These are phyloP conservation scores for Oscheius onirici DNA, from an alignment of 2,888 invertebrate species.

Conservation along the genomic window DNA sequence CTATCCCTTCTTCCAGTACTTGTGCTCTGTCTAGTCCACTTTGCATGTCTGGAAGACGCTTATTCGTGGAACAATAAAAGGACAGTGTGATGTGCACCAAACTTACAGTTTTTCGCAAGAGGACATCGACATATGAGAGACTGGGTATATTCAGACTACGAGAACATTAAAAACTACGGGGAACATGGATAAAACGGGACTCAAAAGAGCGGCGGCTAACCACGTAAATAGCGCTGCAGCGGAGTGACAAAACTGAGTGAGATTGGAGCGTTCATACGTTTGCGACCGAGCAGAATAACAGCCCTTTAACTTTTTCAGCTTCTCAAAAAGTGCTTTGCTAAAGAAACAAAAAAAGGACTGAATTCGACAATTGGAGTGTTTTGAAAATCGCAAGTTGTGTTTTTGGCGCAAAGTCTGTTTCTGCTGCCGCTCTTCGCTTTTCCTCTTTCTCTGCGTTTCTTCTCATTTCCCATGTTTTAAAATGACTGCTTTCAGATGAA, in stretches of 20 bases:
- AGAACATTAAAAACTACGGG: conserved; percentile 7
- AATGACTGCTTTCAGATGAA: conserved; percentile 16
- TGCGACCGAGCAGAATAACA: no score
- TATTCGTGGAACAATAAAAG: background rate
- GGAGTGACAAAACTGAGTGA: no score
- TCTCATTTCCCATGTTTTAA: conserved; percentile 28
- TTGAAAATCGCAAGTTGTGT: no score
- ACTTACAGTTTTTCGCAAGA: background rate
- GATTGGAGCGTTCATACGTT: no score
- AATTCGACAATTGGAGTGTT: no score
- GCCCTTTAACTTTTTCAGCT: no score
- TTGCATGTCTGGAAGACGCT: background rate
- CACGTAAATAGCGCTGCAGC: no score
- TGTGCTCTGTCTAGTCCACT: background rate
- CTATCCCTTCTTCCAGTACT: conserved; percentile 3
- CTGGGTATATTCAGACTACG: background rate
- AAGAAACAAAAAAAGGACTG: no score
- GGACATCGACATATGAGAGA: background rate
- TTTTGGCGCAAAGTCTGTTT: background rate
- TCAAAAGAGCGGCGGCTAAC: conserved; percentile 14
- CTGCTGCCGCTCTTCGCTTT: background rate
- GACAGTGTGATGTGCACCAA: background rate
- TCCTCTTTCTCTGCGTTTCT: conserved; percentile 23
- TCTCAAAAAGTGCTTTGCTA: no score
- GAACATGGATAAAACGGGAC: conserved; percentile 2